A percentile compares a stretch with the other conserved stretches of the same genome.
Conservation (phyloP, 2,888 invertebrate species). For the Dioctria rufipes region DNA sequence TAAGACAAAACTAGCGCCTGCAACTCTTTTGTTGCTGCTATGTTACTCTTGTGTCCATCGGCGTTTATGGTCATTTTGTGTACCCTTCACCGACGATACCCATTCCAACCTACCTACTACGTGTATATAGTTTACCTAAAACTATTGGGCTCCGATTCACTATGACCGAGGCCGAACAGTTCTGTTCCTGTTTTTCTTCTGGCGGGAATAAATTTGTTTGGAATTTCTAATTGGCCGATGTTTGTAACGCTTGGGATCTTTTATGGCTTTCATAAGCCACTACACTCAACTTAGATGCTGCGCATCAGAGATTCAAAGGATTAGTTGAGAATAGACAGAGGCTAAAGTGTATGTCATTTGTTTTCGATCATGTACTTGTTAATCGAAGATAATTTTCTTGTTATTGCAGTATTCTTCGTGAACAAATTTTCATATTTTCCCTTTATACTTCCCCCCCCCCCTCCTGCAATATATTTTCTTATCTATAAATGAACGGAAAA, state of each 20-base stretch:
- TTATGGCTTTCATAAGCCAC: slow-evolving; percentile 33
- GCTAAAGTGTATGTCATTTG: slow-evolving; percentile 43
- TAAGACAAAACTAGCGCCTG: slow-evolving; percentile 58
- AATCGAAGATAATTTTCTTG: slow-evolving; percentile 46
- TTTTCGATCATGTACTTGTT: slow-evolving; percentile 46
- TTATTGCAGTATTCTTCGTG: slow-evolving; percentile 6
- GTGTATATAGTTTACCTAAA: background rate
- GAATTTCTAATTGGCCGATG: slow-evolving; percentile 53
- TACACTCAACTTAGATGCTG: too few relatives aligned
- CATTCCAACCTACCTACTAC: background rate
- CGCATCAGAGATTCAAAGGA: background rate
- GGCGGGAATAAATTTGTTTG: slow-evolving; percentile 52
- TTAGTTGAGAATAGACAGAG: slow-evolving; percentile 28
- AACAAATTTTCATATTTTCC: too few relatives aligned
- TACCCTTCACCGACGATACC: slow-evolving; percentile 16
- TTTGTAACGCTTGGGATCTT: slow-evolving; percentile 40
- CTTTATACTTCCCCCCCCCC: background rate
- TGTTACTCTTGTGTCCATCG: slow-evolving; percentile 48
- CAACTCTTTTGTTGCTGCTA: slow-evolving; percentile 36
- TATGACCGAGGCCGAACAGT: background rate
- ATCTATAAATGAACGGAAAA: background rate
- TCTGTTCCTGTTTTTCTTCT: slow-evolving; percentile 46
- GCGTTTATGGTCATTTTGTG: slow-evolving; percentile 51
- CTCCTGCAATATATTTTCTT: background rate
- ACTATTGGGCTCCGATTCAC: slow-evolving; percentile 19